A percentile compares a stretch with the other conserved stretches of the same genome.
These are phyloP conservation scores for Aporrectodea caliginosa DNA, from an alignment of 1,140 invertebrate species.

Conservation along the genomic window DNA sequence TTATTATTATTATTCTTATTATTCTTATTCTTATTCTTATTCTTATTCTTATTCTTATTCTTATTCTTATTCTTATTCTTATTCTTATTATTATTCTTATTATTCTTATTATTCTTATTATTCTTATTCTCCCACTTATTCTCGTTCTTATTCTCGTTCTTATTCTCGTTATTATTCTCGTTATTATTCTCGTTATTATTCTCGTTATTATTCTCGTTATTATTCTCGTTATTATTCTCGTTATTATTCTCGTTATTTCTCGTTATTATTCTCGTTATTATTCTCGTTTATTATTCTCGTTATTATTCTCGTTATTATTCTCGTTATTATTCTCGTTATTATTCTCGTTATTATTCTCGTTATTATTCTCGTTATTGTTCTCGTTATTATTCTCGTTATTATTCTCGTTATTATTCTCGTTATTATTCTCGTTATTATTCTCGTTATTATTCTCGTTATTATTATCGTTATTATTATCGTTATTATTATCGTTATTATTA, in stretches of 20 bases:
- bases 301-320: not conserved
- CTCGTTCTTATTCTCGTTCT: not conserved
- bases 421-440: not conserved
- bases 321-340: not conserved
- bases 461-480: not conserved
- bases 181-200: not conserved
- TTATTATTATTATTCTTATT: not conserved
- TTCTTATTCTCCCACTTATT: not conserved
- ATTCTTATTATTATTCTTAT: not conserved
- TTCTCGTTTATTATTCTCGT: not conserved
- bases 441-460: not conserved
- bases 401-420: not conserved
- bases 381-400: not conserved
- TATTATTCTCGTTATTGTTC: not conserved
- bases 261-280: not conserved
- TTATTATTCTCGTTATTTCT: not conserved
- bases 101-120: not conserved
- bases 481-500: not conserved
- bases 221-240: not conserved
- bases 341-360: not conserved
- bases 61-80: not conserved
- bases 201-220: not conserved
- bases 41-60: not conserved
- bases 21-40: not conserved
- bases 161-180: not conserved